Conservation (phyloP, 2,113 vertebrate species). For the Cephalopholis sonnerati region DNA sequence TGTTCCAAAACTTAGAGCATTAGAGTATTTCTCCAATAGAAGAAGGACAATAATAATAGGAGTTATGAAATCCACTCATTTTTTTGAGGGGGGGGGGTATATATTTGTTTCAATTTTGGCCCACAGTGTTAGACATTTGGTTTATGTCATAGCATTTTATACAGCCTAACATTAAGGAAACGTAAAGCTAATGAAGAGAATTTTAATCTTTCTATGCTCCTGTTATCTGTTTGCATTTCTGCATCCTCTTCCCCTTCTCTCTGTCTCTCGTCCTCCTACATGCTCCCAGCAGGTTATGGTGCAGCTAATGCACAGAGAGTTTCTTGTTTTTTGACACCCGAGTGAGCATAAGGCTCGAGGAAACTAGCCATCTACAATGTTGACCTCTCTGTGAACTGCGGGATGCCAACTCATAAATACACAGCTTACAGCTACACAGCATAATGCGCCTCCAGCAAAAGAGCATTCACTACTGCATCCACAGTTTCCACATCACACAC, state of each 20-base stretch:
- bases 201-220: neutral
- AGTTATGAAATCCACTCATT: too few species aligned
- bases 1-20: too few species aligned
- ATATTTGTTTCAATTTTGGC: too few species aligned
- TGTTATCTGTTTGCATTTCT: neutral
- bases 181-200: slow-evolving; percentile 11
- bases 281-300: neutral
- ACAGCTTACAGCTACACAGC: slow-evolving; percentile 53
- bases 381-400: slow-evolving; percentile 71
- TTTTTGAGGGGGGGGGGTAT: too few species aligned
- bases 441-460: slow-evolving; percentile 47
- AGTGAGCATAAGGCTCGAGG: slow-evolving; percentile 42
- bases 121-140: neutral
- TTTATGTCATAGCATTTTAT: slow-evolving; percentile 17
- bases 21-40: too few species aligned
- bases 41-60: too few species aligned
- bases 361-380: slow-evolving; percentile 37
- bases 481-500: slow-evolving; percentile 33
- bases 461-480: slow-evolving; percentile 46
- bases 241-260: neutral
- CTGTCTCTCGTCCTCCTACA: neutral
- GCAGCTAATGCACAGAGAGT: neutral
- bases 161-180: neutral
- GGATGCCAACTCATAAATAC: slow-evolving; percentile 63
- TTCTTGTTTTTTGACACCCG: neutral